phyloP scores from a whole-genome alignment of 2,113 vertebrate species.

The Odontophorus gujanensis region DNA sequence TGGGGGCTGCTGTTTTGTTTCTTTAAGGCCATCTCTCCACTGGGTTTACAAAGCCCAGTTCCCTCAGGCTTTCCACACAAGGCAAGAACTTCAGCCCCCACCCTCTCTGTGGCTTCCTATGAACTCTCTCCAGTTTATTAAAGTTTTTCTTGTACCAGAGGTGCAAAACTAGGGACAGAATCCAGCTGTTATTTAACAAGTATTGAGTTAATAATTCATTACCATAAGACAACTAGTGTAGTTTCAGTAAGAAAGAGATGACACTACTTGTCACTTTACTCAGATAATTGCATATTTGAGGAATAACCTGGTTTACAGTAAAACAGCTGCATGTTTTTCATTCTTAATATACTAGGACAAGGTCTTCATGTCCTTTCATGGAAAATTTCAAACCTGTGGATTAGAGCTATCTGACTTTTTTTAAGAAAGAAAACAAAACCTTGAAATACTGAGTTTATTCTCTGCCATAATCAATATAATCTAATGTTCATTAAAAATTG shows the following conservation, averaged over 20 bases:
- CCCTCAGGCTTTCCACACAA: neutral
- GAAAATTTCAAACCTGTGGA: neutral
- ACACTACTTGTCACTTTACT: neutral
- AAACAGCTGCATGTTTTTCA: neutral
- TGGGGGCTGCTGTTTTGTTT: neutral
- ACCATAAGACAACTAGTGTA: neutral
- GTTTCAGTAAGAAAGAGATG: neutral
- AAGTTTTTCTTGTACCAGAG: neutral
- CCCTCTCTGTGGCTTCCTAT: neutral
- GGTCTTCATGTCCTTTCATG: neutral
- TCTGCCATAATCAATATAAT: neutral
- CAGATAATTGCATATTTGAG: neutral
- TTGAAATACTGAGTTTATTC: neutral
- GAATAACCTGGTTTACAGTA: neutral
- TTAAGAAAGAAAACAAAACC: neutral
- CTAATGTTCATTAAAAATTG: neutral
- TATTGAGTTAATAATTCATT: neutral
- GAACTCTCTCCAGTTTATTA: neutral
- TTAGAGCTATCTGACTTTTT: neutral
- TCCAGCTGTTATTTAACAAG: neutral
- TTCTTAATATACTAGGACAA: neutral
- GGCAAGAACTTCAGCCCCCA: neutral
- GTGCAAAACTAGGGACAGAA: neutral
- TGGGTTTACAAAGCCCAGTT: neutral
- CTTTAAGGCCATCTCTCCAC: neutral